Evolutionary conservation across 2,113 vertebrate genomes (phyloP).

Genomic region (Eulacestoma nigropectus): DNA sequence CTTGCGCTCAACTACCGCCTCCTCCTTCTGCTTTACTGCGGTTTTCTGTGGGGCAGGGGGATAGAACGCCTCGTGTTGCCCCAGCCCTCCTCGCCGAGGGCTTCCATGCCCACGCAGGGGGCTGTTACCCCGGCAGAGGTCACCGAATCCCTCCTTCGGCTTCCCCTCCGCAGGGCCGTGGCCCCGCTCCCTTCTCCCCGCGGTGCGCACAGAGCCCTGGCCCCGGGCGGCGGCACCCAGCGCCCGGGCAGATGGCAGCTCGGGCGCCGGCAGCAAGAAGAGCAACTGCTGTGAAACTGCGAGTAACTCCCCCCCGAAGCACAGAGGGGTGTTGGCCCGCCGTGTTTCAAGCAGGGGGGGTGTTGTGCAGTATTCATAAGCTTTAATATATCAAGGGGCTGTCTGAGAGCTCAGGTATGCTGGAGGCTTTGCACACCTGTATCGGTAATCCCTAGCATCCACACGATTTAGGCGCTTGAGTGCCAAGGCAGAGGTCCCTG

Average conservation of each 20-base stretch:
- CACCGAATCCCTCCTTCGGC: neutral
- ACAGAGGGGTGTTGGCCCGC: neutral
- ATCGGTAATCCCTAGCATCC: neutral
- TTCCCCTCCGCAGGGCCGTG: neutral
- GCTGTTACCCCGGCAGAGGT: neutral
- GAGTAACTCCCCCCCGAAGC: accelerated
- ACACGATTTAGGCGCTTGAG: neutral
- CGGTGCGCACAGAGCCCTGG: neutral
- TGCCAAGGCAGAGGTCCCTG: neutral
- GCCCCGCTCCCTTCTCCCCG: neutral
- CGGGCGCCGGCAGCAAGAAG: neutral
- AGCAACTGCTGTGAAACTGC: neutral
- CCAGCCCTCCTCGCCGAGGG: neutral
- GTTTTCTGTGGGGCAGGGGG: accelerated
- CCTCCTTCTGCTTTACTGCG: accelerated
- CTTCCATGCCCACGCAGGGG: neutral
- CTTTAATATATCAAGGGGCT: neutral
- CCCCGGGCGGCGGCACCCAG: neutral
- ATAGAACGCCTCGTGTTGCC: accelerated
- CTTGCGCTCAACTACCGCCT: neutral
- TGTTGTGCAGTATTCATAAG: neutral
- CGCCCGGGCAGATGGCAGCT: neutral
- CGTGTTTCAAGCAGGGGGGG: neutral
- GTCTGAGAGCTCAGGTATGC: neutral
- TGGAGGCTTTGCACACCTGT: neutral